These are phyloP conservation scores for Hystrix brachyura DNA, from an alignment of 2,113 vertebrate genomes.

Conservation along the genomic window DNA sequence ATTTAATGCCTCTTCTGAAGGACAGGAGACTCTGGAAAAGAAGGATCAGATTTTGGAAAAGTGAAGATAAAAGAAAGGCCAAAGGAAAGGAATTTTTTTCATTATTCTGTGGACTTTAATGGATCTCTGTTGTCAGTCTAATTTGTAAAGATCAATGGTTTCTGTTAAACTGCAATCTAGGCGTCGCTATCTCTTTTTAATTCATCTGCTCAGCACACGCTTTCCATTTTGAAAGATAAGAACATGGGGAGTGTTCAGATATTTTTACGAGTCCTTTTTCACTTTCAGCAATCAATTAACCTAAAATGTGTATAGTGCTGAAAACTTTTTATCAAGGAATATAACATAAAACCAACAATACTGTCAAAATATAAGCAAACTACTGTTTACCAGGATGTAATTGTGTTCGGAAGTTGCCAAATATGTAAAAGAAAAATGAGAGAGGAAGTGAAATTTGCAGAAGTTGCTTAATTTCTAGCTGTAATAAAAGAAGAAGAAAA, in stretches of 20 bases:
- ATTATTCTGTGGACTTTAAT: conserved; percentile 84
- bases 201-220: conserved; percentile 76
- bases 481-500: not conserved
- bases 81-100: conserved; percentile 73
- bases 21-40: conserved; percentile 64
- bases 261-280: conserved; percentile 69
- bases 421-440: not conserved
- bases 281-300: conserved; percentile 79
- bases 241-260: conserved; percentile 69
- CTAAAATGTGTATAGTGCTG: conserved; percentile 80
- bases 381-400: conserved; percentile 44
- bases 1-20: conserved; percentile 74
- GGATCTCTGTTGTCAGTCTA: conserved; percentile 84
- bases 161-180: conserved; percentile 80
- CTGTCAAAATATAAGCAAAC: conserved; percentile 64
- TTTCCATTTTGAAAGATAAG: conserved; percentile 77
- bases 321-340: conserved; percentile 63
- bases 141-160: conserved; percentile 88
- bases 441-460: conserved; percentile 39
- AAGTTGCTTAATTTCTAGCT: conserved; percentile 17
- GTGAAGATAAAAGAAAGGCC: conserved; percentile 78
- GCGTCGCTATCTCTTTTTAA: conserved; percentile 76
- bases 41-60: conserved; percentile 77
- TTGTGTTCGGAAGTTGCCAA: conserved; percentile 62
- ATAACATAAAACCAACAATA: conserved; percentile 56